These are phyloP conservation scores for Isaurus tuberculatus DNA, from an alignment of 92 coral and sea anemone genomes.

Conservation along the genomic window DNA sequence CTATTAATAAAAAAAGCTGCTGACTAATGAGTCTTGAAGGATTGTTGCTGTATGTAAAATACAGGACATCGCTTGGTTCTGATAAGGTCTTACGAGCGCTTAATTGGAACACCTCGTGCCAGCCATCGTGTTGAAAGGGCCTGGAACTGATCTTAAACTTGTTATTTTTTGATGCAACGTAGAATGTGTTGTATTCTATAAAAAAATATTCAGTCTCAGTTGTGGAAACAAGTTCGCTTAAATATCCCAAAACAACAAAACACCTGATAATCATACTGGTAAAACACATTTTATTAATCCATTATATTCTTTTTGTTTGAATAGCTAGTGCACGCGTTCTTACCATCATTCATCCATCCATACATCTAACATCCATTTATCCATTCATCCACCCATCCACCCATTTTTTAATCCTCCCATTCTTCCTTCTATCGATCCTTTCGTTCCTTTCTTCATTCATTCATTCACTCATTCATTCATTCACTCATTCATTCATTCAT, in stretches of 20 bases:
- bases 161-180: conserved; percentile 16
- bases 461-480: no score
- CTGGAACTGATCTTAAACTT: conserved; percentile 12
- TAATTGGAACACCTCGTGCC: conserved; percentile 36
- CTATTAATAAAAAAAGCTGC: background rate
- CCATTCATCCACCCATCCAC: no score
- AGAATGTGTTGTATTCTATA: conserved; percentile 2
- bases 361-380: no score
- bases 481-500: no score
- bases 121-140: conserved; percentile 34
- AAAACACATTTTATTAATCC: no score
- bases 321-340: no score
- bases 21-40: background rate
- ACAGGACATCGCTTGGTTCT: background rate
- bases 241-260: background rate
- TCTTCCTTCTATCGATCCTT: no score
- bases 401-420: no score
- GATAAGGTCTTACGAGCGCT: conserved; percentile 23
- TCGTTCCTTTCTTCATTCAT: no score
- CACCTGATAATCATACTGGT: no score
- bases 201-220: background rate
- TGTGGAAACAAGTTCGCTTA: background rate
- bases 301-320: no score
- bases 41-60: background rate
- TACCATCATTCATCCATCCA: no score